These are phyloP conservation scores for Zophobas morio DNA, from an alignment of 1,140 invertebrate genomes.

Conservation along the genomic window DNA sequence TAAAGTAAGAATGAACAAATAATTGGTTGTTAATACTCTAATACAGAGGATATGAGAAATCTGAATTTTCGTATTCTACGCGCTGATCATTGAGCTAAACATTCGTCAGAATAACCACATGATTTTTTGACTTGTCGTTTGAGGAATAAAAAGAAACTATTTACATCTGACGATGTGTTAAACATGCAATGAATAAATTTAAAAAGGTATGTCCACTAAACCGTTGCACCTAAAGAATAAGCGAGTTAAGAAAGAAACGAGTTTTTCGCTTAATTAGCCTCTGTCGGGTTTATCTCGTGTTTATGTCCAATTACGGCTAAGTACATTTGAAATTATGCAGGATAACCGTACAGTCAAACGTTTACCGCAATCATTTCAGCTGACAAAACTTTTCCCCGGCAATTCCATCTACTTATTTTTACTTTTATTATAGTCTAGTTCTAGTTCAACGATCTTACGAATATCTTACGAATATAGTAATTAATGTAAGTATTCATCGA, in stretches of 20 bases:
- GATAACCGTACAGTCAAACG: too few relatives aligned
- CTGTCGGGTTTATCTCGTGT: neutral
- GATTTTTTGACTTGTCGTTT: too few relatives aligned
- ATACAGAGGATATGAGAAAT: too few relatives aligned
- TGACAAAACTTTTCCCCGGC: too few relatives aligned
- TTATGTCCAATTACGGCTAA: neutral
- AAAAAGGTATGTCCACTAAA: neutral
- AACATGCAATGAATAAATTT: neutral
- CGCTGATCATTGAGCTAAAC: too few relatives aligned
- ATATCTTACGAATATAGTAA: neutral
- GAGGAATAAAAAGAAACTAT: too few relatives aligned
- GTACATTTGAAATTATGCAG: neutral
- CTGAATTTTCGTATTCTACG: too few relatives aligned
- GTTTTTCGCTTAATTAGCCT: constrained; percentile 20
- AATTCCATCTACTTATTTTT: too few relatives aligned
- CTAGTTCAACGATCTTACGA: neutral
- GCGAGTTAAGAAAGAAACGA: constrained; percentile 14
- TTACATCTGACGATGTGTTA: neutral
- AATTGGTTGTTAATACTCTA: too few relatives aligned
- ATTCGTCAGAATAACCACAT: too few relatives aligned
- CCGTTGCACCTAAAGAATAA: constrained; percentile 1
- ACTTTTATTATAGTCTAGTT: neutral
- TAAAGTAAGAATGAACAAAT: too few relatives aligned
- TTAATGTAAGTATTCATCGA: neutral
- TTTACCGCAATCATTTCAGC: too few relatives aligned